Evolutionary conservation across 2,888 invertebrate species (phyloP), one percentile per base, ranked within the genome.

Genomic region (Pemphredon lugubris): DNA sequence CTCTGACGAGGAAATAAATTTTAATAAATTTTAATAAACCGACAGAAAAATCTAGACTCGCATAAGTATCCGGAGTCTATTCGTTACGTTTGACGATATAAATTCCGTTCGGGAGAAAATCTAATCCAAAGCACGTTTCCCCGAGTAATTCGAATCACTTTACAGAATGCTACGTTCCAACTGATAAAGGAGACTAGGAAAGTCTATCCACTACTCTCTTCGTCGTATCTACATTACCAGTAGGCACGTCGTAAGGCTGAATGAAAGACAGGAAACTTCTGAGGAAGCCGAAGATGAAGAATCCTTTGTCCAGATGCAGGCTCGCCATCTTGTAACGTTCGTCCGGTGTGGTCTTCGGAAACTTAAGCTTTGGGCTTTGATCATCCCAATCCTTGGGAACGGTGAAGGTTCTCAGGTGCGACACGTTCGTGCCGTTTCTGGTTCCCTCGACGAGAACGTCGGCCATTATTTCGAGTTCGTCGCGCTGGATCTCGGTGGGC

Each of bases 241-340:
- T 88, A 68, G 94, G 93, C 89, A 94, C 92, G 77, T 93, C 92
- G 83, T 92, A 91, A 2, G 94, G 93, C 87, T 94, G 93, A 84
- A 94, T 91, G 84, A 92, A 88, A 76, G 91, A 91, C 85, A 94
- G 92, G 86, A 94, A 92, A 67, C 90, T 88, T 9, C 94, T 92
- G 85, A 94, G 91, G 86, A 93, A 93, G 81, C 91, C 91, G 87
- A 94, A 94, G 76, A 93, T 90, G 85, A 93, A 92, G 86, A 92
- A 91, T 75, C 93, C 92, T 66, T 92, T 91, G 65, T 93, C 92
- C 68, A 93, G 90, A 83, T 92, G 91, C 78, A 94, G 90, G 47
- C 88, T 89, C 21, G 89, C 83, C 84, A 91, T 90, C 85, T 88
- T 86, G 59, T 83, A 89, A 6, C 83, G 75, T 2, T 86, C 83